A percentile compares a stretch with the other conserved stretches of the same genome.
phyloP scores from a whole-genome alignment of 2,113 vertebrate species.

The Acanthochromis polyacanthus region DNA sequence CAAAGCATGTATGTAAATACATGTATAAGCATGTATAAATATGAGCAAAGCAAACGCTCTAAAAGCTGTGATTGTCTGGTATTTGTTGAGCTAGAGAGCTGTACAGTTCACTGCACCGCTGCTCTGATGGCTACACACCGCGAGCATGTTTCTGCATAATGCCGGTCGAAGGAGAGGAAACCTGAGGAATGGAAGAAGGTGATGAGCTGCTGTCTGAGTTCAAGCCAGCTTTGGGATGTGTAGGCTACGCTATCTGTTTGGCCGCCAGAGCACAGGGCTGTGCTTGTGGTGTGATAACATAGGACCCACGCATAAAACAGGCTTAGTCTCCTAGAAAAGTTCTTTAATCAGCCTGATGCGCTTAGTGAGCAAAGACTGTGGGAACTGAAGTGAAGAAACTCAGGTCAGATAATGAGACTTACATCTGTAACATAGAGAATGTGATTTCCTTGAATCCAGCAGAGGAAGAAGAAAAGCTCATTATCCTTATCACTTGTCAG shows the following conservation, averaged over 20 bases:
- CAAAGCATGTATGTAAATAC: too few relatives aligned
- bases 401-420: constrained; percentile 83
- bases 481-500: constrained; percentile 81
- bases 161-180: constrained; percentile 23
- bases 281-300: constrained; percentile 65
- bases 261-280: constrained; percentile 59
- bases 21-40: not conserved
- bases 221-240: constrained; percentile 52
- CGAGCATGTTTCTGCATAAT: constrained; percentile 4
- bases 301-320: constrained; percentile 64
- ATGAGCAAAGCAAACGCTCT: not conserved
- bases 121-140: not conserved
- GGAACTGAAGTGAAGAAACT: constrained; percentile 78
- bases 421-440: constrained; percentile 77
- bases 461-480: constrained; percentile 77
- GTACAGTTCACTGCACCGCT: not conserved
- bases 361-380: constrained; percentile 79
- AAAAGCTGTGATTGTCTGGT: not conserved
- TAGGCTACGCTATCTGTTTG: constrained; percentile 67
- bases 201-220: constrained; percentile 58
- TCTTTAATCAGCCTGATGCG: constrained; percentile 80
- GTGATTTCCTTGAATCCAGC: constrained; percentile 72
- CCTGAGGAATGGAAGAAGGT: constrained; percentile 32
- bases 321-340: constrained; percentile 74
- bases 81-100: constrained; percentile 1